These are phyloP conservation scores for Pristionchus entomophagus DNA, from an alignment of 2,888 invertebrate species.

Conservation along the genomic window DNA sequence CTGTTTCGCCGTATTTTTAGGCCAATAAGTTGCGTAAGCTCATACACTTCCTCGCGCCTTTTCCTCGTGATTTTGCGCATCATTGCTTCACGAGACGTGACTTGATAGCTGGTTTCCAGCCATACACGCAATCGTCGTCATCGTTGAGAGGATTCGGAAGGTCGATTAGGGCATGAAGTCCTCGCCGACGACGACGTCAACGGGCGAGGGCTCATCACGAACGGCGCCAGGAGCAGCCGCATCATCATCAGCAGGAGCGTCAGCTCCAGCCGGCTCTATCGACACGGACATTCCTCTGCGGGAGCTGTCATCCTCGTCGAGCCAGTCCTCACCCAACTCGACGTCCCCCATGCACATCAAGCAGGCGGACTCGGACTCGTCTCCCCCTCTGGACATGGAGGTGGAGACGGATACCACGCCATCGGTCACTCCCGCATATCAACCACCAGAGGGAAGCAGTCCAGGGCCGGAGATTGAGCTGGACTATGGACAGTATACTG, in stretches of 20 bases:
- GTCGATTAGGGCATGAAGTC: neutral
- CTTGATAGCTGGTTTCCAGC: neutral
- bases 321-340: neutral
- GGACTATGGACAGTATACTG: slow-evolving; percentile 26
- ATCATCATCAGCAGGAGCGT: slow-evolving; percentile 4
- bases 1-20: neutral
- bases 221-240: neutral
- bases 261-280: neutral
- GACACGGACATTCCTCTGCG: slow-evolving; percentile 14
- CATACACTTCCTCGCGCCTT: neutral
- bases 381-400: too few species aligned
- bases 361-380: too few species aligned
- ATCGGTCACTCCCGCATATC: neutral
- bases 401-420: neutral
- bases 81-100: neutral
- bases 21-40: neutral
- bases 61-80: neutral
- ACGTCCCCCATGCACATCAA: neutral
- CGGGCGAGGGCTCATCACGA: slow-evolving; percentile 16
- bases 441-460: slow-evolving; percentile 2
- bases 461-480: slow-evolving; percentile 32
- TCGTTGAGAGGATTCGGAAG: neutral
- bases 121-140: neutral
- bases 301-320: neutral
- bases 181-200: neutral